Base-by-base conservation (phyloP, 2,797 vertebrate genomes). In the Amniataba percoides region DNA sequence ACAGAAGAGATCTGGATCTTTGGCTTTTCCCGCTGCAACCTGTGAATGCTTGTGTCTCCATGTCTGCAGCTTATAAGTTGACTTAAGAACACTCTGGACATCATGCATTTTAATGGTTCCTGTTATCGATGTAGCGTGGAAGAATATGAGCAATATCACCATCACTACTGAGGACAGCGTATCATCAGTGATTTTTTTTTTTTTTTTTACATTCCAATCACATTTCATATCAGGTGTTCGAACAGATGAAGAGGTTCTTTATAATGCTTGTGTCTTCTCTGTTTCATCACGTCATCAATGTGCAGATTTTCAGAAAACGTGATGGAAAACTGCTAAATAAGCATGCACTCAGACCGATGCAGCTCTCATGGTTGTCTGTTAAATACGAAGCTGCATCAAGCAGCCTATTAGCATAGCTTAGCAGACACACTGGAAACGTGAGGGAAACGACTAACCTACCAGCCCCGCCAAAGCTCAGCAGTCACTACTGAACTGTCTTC, bases 101-200 rank as follows among this genome's bases (percentile, higher is more conserved):
- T 71, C 3, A 1, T 16, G 16, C 10, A 15, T 72, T 75, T 34
- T 56, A 36, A 48, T 4, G 3, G 7, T 51, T 62, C 71, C 5
- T 16, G 2, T 59, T 15, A 18, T 10, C 16, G 12, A 61, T 48
- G 4, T 8, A 34, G 11, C 13, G 0, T 9, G 3, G 49, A 65
- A 68, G 40, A 67, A 69, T 67, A 63, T 23, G 13, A 61, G 36
- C 34, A 48, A 53, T 49, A 16, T 51, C 62, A 18, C 60, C 11
- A 34, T 23, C 18, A 3, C 25, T 3, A 19, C 8, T 3, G 2
- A 53, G 48, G 48, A 36, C 45, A 71, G 43, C 56, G 16, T 19
- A 43, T 60, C 36, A 49, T 27, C 8, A 12, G 13, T 34, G 23
- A 18, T 36, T 36, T 58, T 23, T 49, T 31, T 31, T 31, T 31